Evolutionary conservation across 1,140 invertebrate genomes (phyloP), one percentile per base, ranked within the genome.

Genomic region (Procambarus clarkii): DNA sequence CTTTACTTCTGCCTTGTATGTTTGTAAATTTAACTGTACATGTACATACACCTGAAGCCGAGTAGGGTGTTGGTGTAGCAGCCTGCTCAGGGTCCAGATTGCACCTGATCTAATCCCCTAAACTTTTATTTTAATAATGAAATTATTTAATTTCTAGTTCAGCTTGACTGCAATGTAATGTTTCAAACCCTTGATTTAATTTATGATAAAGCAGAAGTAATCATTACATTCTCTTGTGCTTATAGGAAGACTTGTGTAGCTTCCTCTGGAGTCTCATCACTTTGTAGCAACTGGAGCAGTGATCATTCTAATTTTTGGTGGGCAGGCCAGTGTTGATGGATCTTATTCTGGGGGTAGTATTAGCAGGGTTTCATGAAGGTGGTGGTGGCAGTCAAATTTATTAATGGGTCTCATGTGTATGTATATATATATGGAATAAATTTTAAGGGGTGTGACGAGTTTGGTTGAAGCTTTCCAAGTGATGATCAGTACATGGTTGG

Each of bases 1-100:
- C 79, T 89, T 77, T 89, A 89, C 87, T 89, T 89, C 87, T 89
- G 79, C 87, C 87, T 89, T 89, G 87, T 82, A 89, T 89, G 87
- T 89, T 89, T 89, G 87, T 81, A 89, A 81, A 89, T 89, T 89
- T 89, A 89, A 81, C 86, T 88, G 86, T 88, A 74, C 79, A 74
- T 89, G 87, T 89, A 89, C 87, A 89, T 89, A 89, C 79, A 82
- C 87, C 69, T 89, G 87, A 82, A 82, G 79, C 87, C 82, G 78
- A 89, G 87, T 81, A 83, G 79, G 79, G 64, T 80, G 78, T 88
- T 60, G 44, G 85, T 86, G 85, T 86, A 74, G 85, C 85, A 86
- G 74, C 85, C 85, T 86, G 85, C 85, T 86, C 85, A 86, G 85
- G 85, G 85, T 86, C 85, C 85, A 86, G 85, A 86, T 88, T 54